phyloP scores from a whole-genome alignment of 2,113 vertebrate species.

The Myiopsitta monachus region DNA sequence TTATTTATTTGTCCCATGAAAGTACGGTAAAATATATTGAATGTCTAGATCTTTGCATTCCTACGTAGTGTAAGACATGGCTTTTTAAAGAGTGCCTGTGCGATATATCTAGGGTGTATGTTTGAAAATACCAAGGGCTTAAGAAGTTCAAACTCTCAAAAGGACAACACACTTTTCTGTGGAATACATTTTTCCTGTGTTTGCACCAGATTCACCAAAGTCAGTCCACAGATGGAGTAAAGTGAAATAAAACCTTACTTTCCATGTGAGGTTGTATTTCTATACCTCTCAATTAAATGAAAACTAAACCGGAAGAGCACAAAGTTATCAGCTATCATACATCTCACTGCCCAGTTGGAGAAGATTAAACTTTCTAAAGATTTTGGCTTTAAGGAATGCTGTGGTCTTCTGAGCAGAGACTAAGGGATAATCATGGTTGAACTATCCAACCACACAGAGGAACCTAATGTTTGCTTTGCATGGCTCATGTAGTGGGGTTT shows the following conservation, averaged over 20 bases:
- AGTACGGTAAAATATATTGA: background rate
- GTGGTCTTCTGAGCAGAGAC: slow-evolving; percentile 34
- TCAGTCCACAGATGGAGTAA: background rate
- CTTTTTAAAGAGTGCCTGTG: background rate
- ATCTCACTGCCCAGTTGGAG: background rate
- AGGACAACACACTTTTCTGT: background rate
- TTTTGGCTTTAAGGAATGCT: slow-evolving; percentile 35
- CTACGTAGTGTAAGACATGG: background rate
- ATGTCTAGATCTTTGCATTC: background rate
- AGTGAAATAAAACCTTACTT: background rate
- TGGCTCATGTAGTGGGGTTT: background rate
- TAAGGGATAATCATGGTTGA: slow-evolving; percentile 17
- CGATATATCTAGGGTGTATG: background rate
- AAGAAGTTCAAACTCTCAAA: background rate
- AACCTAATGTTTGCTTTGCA: slow-evolving; percentile 24
- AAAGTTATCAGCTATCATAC: background rate
- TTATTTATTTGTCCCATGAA: background rate
- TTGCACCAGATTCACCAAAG: background rate
- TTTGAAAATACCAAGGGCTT: background rate
- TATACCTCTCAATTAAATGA: background rate
- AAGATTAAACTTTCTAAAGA: background rate
- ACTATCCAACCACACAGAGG: background rate
- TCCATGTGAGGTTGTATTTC: background rate
- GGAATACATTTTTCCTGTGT: background rate
- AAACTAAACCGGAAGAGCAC: background rate